phyloP scores from a whole-genome alignment of 2,113 vertebrate genomes.

The Catharus minimus region DNA sequence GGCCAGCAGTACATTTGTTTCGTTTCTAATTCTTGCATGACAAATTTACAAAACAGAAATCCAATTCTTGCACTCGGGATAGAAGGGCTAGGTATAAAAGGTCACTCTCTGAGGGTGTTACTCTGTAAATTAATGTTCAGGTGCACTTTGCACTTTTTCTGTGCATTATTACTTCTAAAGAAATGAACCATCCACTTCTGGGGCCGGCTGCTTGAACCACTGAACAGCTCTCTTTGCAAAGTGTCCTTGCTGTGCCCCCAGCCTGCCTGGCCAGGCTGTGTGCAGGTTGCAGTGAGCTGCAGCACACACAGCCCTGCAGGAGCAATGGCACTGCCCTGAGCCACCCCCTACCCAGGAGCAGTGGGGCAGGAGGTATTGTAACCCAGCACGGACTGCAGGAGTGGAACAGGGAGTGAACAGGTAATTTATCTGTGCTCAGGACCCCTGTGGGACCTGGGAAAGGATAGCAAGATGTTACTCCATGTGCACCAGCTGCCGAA shows the following conservation, averaged over 20 bases:
- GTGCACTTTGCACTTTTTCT: neutral
- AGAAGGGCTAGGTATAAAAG: neutral
- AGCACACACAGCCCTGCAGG: fast-evolving
- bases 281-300: neutral
- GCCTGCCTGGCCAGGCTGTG: fast-evolving
- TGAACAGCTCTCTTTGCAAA: neutral
- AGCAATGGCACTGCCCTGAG: neutral
- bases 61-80: neutral
- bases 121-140: neutral
- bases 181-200: neutral
- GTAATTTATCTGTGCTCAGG: neutral
- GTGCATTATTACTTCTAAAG: neutral
- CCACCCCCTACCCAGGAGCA: fast-evolving
- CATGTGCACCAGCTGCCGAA: neutral
- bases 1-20: conserved; percentile 15
- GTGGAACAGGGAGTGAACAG: neutral
- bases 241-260: too few relatives aligned
- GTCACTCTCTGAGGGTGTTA: neutral
- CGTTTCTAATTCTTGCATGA: neutral
- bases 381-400: neutral
- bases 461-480: neutral
- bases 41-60: neutral
- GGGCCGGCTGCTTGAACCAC: fast-evolving
- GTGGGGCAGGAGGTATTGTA: fast-evolving
- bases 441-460: fast-evolving